Evolutionary conservation across 2,797 vertebrate species (phyloP), one percentile per base, ranked within the genome.

Genomic region (Heteromormyrus szaboi): DNA sequence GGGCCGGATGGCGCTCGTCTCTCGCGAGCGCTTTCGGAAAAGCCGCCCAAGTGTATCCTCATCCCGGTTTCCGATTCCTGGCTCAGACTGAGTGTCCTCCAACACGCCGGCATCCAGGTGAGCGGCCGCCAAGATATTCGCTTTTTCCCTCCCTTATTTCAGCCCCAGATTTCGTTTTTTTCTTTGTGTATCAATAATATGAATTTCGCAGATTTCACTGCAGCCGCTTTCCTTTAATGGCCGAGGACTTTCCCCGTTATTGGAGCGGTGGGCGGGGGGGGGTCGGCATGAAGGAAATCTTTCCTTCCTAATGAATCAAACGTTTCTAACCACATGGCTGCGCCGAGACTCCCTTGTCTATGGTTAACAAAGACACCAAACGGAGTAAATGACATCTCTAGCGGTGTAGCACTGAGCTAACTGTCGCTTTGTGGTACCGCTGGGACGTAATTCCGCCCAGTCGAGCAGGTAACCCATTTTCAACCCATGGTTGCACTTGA

Each of bases 401-500:
- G 76, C 41, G 41, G 76, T 81, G 76, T 81, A 81, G 76, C 37
- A 46, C 76, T 44, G 41, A 81, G 41, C 76, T 81, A 81, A 44
- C 76, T 46, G 76, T 46, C 41, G 33, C 41, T 81, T 81, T 81
- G 76, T 81, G 76, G 76, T 46, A 46, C 76, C 76, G 19, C 76
- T 81, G 76, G 41, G 76, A 81, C 19, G 19, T 81, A 46, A 81
- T 81, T 81, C 76, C 41, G 19, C 76, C 76, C 76, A 81, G 76
- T 44, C 76, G 76, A 81, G 76, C 76, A 81, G 76, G 76, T 81
- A 81, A 81, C 76, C 76, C 76, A 81, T 81, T 81, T 81, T 81
- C 41, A 81, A 81, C 76, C 76, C 76, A 81, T 46, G 76, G 76
- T n/a, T 81, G 76, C 76, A 46, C 76, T 81, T 81, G 37, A 81